Conservation (phyloP, 2,888 invertebrate genomes). For the Lasius fuliginosus region DNA sequence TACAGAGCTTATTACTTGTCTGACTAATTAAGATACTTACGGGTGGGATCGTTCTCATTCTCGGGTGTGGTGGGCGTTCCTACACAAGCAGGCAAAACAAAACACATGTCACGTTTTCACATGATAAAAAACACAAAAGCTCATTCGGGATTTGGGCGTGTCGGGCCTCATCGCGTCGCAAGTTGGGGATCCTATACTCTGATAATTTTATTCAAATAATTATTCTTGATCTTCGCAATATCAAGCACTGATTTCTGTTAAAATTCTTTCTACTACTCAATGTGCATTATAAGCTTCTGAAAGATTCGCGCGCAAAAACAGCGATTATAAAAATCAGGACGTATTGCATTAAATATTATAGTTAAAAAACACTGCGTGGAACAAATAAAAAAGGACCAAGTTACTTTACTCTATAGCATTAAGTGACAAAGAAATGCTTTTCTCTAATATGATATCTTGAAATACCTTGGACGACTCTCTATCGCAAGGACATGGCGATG, state of each 20-base stretch:
- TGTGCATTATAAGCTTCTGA: slow-evolving; percentile 27
- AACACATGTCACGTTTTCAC: slow-evolving; percentile 85
- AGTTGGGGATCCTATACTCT: slow-evolving; percentile 20
- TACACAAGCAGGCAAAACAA: slow-evolving; percentile 86
- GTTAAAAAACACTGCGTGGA: background rate
- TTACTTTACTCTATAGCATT: background rate
- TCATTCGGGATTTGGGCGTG: slow-evolving; percentile 79
- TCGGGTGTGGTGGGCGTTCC: slow-evolving; percentile 87
- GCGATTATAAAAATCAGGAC: background rate
- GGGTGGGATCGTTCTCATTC: slow-evolving; percentile 87
- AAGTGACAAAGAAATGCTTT: background rate
- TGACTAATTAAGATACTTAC: slow-evolving; percentile 85
- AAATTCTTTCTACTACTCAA: background rate
- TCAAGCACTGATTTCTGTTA: background rate
- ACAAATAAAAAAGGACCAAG: background rate
- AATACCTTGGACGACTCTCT: background rate
- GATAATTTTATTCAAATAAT: slow-evolving; percentile 20
- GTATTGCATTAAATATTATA: background rate
- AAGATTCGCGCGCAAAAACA: background rate
- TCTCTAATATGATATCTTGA: background rate
- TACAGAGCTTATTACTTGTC: slow-evolving; percentile 52
- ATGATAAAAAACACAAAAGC: slow-evolving; percentile 83
- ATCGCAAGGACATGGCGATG: background rate
- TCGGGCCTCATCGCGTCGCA: slow-evolving; percentile 38
- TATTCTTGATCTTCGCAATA: background rate